Base-by-base conservation (phyloP, 2,113 vertebrate genomes). In the Prunella himalayana region DNA sequence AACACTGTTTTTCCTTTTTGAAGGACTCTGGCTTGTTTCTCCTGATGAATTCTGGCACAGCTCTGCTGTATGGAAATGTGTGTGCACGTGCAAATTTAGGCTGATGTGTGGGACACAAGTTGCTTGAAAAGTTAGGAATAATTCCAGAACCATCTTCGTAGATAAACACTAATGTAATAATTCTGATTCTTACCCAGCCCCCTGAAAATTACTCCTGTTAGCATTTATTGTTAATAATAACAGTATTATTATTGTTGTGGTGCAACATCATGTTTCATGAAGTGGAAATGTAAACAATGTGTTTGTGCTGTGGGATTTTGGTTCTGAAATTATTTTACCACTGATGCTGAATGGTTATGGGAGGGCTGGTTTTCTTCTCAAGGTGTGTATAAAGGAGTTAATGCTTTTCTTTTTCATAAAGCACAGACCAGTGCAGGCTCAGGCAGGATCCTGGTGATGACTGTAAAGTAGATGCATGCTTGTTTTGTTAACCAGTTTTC, bases 361-460 rank as follows among this genome's bases (percentile, higher is more conserved):
- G 25, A 78, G 50, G 60, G 19, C 73, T 84, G 53, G 5, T 41
- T 88, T 80, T 84, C 69, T 65, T 93, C 56, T 88, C 13, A n/a
- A 90, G 63, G 54, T 80, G 7, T 68, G 21, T 76, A 11, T 37
- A 73, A 94, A 83, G 59, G 63, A 84, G 68, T 92, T 96, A 92
- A 42, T 92, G 79, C 63, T 96, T 92, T 93, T 69, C 45, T 57
- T 95, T 94, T 91, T 65, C 37, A 50, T 64, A 69, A 70, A 82
- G 71, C 78, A 22, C 33, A 63, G 89, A 60, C 37, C 42, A 33
- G 66, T 90, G 70, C 96, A 94, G 85, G 91, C 90, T 96, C 88
- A 86, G 72, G 59, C 77, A 94, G 75, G 88, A 90, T 95, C 86
- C 54, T n/a, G 23, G 65, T 75, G 94, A 83, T 89, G 82, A 87